These are phyloP conservation scores for Xiphophorus birchmanni DNA, from an alignment of 2,797 vertebrate species.

Conservation along the genomic window DNA sequence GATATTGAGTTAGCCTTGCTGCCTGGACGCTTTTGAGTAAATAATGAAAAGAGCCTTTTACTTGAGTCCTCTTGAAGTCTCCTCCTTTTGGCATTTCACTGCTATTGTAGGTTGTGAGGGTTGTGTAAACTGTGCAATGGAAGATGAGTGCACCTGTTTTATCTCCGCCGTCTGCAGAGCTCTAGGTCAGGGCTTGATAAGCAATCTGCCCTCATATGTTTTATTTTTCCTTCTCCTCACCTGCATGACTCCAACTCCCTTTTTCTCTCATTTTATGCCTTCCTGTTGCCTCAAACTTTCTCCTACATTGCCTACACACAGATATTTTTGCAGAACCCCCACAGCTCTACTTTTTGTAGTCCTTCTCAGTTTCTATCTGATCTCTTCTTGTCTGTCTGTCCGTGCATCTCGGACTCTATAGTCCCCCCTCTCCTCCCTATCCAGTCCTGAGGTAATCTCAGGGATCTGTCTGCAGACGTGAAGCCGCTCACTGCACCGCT, in stretches of 20 bases:
- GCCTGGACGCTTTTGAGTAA: conserved; percentile 5
- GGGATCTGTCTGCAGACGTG: conserved; percentile 67
- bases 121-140: conserved; percentile 64
- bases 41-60: conserved; percentile 8
- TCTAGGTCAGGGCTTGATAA: conserved; percentile 57
- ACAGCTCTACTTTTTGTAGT: conserved; percentile 8
- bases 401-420: conserved; percentile 16
- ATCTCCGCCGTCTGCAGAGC: conserved; percentile 61
- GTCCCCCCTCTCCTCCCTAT: conserved; percentile 13
- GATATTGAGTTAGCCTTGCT: conserved; percentile 12
- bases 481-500: conserved; percentile 53
- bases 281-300: conserved; percentile 34
- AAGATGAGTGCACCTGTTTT: conserved; percentile 54
- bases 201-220: conserved; percentile 62
- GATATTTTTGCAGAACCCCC: conserved; percentile 20
- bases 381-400: conserved; percentile 17
- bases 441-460: conserved; percentile 66
- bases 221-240: conserved; percentile 60
- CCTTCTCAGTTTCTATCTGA: conserved; percentile 15
- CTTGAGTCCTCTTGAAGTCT: conserved; percentile 28
- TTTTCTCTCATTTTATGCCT: conserved; percentile 13
- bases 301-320: conserved; percentile 12
- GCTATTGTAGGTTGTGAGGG: conserved; percentile 43
- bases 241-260: conserved; percentile 43
- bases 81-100: conserved; percentile 32